Base-by-base conservation (phyloP, 1,140 invertebrate species). In the Catajapyx aquilonaris region DNA sequence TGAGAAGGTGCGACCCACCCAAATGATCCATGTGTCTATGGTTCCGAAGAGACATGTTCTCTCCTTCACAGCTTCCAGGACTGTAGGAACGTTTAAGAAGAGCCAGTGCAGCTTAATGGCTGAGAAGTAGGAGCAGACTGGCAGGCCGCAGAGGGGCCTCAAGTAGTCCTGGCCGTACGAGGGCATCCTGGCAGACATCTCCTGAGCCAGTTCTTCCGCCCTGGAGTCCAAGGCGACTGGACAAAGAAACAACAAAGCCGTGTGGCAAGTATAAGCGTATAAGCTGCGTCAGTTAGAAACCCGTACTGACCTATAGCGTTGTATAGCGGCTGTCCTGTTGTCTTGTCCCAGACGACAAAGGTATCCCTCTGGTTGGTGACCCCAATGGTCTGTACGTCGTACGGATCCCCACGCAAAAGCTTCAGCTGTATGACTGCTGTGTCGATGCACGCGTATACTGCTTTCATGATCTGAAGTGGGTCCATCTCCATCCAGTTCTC, bases 401-500 rank as follows among this genome's bases (percentile, higher is more conserved):
- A n/a, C 23, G 72, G 68, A 48, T 71, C 66, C 36, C 80, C 68
- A 19, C 73, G 72, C 5, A 77, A 47, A 5, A 57, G 55, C 35
- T 66, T 53, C 32, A 81, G 48, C 45, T 73, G 64, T 36, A 64
- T 62, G 3, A 74, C 59, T 4, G 73, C 68, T 45, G 69, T 65
- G 41, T 75, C 66, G 7, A 91, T 81, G 49, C 83, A 90, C 49
- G 73, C 71, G 31, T 70, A 61, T 10, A 90, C 76, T 5, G 84
- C 76, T 11, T 73, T 61, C 16, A 93, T 60, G 44, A 96, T 74
- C 49, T 85, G 76, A 38, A 69, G 59, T 0, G 91, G 85, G 53
- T 96, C 81, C 53, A 94, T 85, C 56, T 98, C 93, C 4, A 83
- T 78, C 90, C 91, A 97, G 49, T 87, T 87, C 61, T 91, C 85